Evolutionary conservation across 2,113 vertebrate genomes (phyloP).

Genomic region (Dendrocopos noguchii): DNA sequence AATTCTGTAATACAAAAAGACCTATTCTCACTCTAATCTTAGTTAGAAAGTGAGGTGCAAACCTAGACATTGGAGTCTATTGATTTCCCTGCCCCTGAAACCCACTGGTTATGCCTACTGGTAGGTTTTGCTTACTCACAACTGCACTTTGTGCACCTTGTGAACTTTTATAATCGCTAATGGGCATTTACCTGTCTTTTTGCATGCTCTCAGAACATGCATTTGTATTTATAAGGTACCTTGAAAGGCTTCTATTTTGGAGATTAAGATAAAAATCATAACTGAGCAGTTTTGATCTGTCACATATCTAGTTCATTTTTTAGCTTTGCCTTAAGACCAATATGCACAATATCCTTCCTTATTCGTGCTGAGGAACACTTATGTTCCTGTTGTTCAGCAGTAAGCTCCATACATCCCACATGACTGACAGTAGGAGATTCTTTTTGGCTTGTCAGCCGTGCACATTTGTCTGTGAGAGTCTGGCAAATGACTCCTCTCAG

Average conservation of each 20-base stretch:
- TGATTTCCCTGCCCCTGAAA: not conserved
- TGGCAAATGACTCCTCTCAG: slow-evolving; percentile 15
- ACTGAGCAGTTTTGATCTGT: not conserved
- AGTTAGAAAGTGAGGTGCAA: not conserved
- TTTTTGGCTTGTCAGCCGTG: slow-evolving; percentile 39
- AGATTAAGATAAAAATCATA: not conserved
- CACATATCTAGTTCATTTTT: not conserved
- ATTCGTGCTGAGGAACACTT: not conserved
- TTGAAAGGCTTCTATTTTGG: not conserved
- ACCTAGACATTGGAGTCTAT: not conserved
- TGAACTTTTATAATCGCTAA: not conserved
- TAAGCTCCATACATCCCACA: not conserved
- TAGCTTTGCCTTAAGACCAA: not conserved
- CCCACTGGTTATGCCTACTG: not conserved
- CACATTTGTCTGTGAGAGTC: not conserved
- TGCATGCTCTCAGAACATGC: not conserved
- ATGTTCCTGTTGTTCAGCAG: not conserved
- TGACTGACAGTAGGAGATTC: not conserved
- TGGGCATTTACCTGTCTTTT: not conserved
- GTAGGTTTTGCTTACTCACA: not conserved
- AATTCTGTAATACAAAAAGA: not conserved
- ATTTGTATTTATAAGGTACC: not conserved
- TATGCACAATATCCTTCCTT: not conserved
- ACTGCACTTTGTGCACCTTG: not conserved
- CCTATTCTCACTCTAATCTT: not conserved